These are phyloP conservation scores for Amblyjoppa fuscipennis DNA, from an alignment of 2,888 invertebrate species.

Conservation along the genomic window DNA sequence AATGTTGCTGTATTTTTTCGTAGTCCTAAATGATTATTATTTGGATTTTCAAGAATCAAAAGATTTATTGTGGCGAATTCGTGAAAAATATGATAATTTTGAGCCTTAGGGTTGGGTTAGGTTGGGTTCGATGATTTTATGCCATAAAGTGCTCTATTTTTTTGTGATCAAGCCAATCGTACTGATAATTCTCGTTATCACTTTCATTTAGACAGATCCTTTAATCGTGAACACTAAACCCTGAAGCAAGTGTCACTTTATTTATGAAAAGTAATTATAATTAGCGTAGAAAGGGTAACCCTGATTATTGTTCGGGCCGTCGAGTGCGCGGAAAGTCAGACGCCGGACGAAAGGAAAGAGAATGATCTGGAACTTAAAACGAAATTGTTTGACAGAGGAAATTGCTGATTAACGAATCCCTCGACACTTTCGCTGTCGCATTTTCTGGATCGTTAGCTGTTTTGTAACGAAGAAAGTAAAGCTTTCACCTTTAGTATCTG, in stretches of 20 bases:
- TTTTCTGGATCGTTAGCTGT: neutral
- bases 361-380: neutral
- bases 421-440: neutral
- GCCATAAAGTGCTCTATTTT: neutral
- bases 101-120: no score
- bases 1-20: neutral
- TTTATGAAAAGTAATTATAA: conserved; percentile 22
- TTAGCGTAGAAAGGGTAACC: neutral
- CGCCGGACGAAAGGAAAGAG: neutral
- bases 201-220: neutral
- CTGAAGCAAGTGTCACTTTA: conserved; percentile 9
- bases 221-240: neutral
- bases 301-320: neutral
- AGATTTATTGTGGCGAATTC: neutral
- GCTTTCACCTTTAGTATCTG: neutral
- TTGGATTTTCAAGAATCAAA: neutral
- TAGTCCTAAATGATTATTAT: neutral
- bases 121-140: neutral
- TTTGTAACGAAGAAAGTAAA: neutral
- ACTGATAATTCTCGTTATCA: neutral
- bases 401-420: neutral
- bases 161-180: neutral
- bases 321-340: neutral
- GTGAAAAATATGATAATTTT: neutral
- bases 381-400: neutral